Evolutionary conservation across 1,140 invertebrate species (phyloP).

Genomic region (Rhagoletis pomonella): DNA sequence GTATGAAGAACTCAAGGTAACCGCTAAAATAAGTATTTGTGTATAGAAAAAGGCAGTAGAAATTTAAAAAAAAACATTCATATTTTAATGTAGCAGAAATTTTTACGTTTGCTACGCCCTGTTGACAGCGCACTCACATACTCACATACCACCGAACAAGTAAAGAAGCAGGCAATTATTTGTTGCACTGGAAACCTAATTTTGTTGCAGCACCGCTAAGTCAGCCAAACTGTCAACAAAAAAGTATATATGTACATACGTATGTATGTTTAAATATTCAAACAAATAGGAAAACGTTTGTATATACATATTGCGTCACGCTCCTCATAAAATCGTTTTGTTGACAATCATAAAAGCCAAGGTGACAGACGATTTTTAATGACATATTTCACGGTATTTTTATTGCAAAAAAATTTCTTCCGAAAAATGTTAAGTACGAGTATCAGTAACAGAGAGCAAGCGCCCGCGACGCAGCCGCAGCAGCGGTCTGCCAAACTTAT

Average conservation of each 20-base stretch:
- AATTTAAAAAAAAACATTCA: conserved; percentile 1
- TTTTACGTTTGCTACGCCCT: conserved; percentile 46
- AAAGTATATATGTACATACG: background rate
- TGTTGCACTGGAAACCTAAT: conserved; percentile 51
- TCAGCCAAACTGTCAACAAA: background rate
- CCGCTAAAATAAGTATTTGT: background rate
- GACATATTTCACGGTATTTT: no score
- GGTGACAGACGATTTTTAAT: no score
- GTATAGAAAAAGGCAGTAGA: background rate
- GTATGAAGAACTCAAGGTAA: background rate
- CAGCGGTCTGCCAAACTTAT: no score
- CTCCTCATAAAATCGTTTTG: no score
- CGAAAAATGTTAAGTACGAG: no score
- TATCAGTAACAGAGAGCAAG: no score
- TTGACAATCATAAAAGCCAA: no score
- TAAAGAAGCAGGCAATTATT: background rate
- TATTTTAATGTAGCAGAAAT: conserved; percentile 50
- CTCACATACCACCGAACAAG: background rate
- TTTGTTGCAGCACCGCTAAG: background rate
- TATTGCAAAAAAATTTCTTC: no score
- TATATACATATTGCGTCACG: no score
- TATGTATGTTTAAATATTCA: background rate
- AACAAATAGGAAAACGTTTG: no score
- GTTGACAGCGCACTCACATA: background rate
- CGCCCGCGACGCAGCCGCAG: no score